Percentiles rank a stretch among this genome's conserved stretches.
These are phyloP conservation scores for Herminia tarsipennalis DNA, from an alignment of 2,888 invertebrate species.

Conservation along the genomic window DNA sequence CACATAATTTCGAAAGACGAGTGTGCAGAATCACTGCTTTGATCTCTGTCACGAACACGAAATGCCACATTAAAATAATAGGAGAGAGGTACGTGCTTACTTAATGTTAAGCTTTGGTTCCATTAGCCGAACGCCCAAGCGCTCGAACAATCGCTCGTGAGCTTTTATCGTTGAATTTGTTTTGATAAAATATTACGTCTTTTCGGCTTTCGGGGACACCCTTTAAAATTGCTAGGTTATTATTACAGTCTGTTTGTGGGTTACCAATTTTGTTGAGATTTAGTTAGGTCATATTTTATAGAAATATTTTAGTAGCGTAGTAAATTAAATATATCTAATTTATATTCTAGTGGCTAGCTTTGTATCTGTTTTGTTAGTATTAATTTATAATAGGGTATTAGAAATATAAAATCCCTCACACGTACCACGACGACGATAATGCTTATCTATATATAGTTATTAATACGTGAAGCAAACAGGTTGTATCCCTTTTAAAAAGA, in stretches of 20 bases:
- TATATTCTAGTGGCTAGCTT: no score
- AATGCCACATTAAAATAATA: constrained; percentile 50
- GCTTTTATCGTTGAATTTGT: constrained; percentile 44
- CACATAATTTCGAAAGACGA: constrained; percentile 46
- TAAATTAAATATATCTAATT: no score
- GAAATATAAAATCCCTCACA: no score
- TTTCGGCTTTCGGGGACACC: constrained; percentile 28
- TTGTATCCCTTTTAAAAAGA: no score
- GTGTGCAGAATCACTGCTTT: constrained; percentile 46
- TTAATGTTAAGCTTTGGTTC: constrained; percentile 43
- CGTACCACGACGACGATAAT: no score
- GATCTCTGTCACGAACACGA: constrained; percentile 45
- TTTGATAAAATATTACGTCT: constrained; percentile 44
- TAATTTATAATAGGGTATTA: no score
- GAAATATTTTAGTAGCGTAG: not conserved
- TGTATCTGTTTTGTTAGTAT: no score
- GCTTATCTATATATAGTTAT: no score
- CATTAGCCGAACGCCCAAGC: constrained; percentile 36
- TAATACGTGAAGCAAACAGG: no score
- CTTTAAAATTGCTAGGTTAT: constrained; percentile 33
- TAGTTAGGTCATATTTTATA: not conserved
- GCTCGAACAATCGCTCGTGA: constrained; percentile 33
- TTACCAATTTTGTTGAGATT: constrained; percentile 15
- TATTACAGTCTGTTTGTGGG: constrained; percentile 25
- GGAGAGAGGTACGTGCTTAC: constrained; percentile 41